phyloP scores from a whole-genome alignment of 2,797 vertebrate genomes.

The Tokudaia tokunoshimensis region DNA sequence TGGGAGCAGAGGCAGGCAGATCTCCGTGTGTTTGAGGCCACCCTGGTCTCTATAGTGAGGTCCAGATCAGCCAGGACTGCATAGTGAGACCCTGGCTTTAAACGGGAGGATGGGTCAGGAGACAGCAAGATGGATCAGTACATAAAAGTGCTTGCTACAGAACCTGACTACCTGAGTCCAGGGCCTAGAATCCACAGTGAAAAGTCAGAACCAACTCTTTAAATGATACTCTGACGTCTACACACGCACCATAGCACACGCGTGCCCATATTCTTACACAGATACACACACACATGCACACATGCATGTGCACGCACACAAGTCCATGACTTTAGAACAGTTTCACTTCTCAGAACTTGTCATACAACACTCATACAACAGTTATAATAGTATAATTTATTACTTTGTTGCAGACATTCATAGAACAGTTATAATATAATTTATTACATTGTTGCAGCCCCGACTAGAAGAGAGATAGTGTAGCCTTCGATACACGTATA shows the following conservation, averaged over 20 bases:
- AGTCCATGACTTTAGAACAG: conserved; percentile 25
- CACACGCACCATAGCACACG: background rate
- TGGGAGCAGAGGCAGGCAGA: background rate
- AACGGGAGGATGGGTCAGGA: background rate
- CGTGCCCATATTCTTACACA: background rate
- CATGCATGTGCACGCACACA: background rate
- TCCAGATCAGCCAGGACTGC: background rate
- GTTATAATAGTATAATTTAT: background rate
- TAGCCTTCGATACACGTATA: background rate
- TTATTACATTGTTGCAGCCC: background rate
- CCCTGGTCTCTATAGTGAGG: background rate
- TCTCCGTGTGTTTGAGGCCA: background rate
- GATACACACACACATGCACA: background rate
- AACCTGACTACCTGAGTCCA: background rate
- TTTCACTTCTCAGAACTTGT: conserved; percentile 4
- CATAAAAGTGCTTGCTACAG: background rate
- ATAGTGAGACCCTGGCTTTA: background rate
- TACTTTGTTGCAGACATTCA: background rate
- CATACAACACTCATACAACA: conserved; percentile 18
- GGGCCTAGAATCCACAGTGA: background rate
- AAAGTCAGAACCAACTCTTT: background rate
- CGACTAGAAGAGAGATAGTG: background rate
- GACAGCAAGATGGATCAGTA: background rate
- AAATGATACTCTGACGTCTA: background rate
- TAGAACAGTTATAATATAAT: background rate